phyloP scores from a whole-genome alignment of 2,113 vertebrate genomes.

The Anser brachyrhynchus region DNA sequence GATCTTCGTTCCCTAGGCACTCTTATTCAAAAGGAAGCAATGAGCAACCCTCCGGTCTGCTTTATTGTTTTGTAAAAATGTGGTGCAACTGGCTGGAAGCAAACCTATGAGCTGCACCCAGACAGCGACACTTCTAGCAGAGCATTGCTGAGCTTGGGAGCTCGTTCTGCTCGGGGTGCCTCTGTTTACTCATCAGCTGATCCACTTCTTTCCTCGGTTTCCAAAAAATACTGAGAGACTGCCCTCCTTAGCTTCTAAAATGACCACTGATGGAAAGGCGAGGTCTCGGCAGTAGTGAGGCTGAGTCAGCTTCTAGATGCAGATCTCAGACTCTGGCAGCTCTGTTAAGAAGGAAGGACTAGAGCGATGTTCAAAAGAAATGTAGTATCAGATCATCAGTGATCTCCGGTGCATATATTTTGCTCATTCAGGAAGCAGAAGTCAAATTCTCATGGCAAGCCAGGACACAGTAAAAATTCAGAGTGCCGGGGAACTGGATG shows the following conservation, averaged over 20 bases:
- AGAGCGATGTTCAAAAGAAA: neutral
- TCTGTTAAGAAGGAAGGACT: neutral
- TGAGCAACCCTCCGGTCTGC: neutral
- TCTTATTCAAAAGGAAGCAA: neutral
- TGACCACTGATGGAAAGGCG: neutral
- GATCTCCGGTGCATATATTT: neutral
- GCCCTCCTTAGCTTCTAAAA: neutral
- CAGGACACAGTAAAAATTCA: neutral
- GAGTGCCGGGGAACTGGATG: neutral
- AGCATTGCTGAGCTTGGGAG: neutral
- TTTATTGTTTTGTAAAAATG: neutral
- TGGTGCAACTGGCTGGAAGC: neutral
- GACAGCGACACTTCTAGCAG: neutral
- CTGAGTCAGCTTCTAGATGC: neutral
- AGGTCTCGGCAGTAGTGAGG: neutral
- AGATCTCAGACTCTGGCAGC: neutral
- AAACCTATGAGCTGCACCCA: neutral
- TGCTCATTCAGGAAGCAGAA: neutral
- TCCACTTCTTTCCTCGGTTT: neutral
- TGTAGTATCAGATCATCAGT: neutral
- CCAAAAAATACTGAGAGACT: neutral
- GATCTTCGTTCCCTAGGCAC: accelerated
- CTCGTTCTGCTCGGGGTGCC: neutral
- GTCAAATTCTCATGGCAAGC: neutral
- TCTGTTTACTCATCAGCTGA: neutral